Evolutionary conservation across 1,140 invertebrate genomes (phyloP), one percentile per base, ranked within the genome.

Genomic region (Pseudomyrmex gracilis): DNA sequence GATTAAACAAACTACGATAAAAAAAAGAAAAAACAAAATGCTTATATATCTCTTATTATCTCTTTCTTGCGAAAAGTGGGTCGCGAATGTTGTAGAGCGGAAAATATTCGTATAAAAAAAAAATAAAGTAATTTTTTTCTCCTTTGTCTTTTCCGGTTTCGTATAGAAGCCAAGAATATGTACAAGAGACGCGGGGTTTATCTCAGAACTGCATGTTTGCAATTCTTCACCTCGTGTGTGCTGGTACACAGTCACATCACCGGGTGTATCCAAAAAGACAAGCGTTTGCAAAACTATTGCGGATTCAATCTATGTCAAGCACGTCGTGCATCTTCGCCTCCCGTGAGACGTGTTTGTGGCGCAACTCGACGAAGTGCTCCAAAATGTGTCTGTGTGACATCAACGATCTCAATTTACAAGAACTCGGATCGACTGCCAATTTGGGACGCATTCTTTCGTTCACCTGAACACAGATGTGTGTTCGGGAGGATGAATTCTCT

Each of bases 291-390:
- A 71, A 80, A 80, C 51, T 53, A 80, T 80, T 71, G 66, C 22
- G 66, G 76, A 80, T 71, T 80, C 53, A 80, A 80, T 80, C 76
- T 80, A 71, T 71, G 76, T 80, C 76, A 71, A 71, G 66, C n/a
- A 49, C 51, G 53, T 80, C 66, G 66, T 80, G 76, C 71, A 60
- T 80, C 66, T 80, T 80, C 47, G 66, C 34, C 43, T 80, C 43
- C 43, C 55, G 24, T 15, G 66, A 80, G 76, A 80, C 66, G 43
- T 71, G 76, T 70, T 76, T 71, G 76, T 80, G 55, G 43, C 17
- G 67, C 43, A 53, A 71, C 53, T 58, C 22, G 53, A 70, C 20
- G 22, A 61, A 10, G 17, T 78, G 20, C 55, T 60, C 53, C 12
- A 70, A 77, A 55, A 77, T 77, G 49, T 43, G 73, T 77, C 61